These are phyloP conservation scores for Hippocampus guttulatus DNA, from an alignment of 2,113 vertebrate genomes.

Conservation along the genomic window DNA sequence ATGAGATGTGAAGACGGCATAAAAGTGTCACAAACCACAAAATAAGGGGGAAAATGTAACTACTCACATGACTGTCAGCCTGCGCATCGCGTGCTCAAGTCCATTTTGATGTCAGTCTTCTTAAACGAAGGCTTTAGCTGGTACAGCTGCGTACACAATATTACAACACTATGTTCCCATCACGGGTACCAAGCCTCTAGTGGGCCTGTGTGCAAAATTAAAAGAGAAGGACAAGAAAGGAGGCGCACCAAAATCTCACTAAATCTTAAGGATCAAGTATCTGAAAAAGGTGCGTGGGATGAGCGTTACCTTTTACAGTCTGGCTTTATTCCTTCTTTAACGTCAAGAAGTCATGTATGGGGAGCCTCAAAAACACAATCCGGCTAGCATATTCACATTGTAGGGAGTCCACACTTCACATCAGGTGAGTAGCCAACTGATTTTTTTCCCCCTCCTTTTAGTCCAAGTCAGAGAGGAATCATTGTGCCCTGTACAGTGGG, in stretches of 20 bases:
- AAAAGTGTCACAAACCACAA: not conserved
- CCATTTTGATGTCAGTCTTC: not conserved
- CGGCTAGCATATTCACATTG: no score
- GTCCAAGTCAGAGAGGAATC: no score
- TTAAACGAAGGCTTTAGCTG: no score
- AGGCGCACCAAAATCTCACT: conserved; percentile 25
- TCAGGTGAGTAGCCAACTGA: no score
- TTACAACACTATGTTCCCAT: not conserved
- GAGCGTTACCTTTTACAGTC: conserved; percentile 52
- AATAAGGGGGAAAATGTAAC: not conserved
- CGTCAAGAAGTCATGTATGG: conserved; percentile 14
- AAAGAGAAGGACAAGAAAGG: conserved; percentile 22
- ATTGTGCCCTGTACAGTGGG: no score
- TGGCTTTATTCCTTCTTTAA: conserved; percentile 2
- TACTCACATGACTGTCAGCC: conserved; percentile 44
- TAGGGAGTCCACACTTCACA: no score
- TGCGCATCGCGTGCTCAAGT: not conserved
- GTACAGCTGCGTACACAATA: not conserved
- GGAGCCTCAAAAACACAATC: not conserved
- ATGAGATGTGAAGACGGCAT: not conserved
- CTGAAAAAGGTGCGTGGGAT: conserved; percentile 11
- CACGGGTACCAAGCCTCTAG: no score
- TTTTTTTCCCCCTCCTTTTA: no score
- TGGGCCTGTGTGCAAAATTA: conserved; percentile 1
- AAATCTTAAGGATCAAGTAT: conserved; percentile 25